These are phyloP conservation scores for Vanessa cardui DNA, from an alignment of 2,888 invertebrate genomes.

Conservation along the genomic window DNA sequence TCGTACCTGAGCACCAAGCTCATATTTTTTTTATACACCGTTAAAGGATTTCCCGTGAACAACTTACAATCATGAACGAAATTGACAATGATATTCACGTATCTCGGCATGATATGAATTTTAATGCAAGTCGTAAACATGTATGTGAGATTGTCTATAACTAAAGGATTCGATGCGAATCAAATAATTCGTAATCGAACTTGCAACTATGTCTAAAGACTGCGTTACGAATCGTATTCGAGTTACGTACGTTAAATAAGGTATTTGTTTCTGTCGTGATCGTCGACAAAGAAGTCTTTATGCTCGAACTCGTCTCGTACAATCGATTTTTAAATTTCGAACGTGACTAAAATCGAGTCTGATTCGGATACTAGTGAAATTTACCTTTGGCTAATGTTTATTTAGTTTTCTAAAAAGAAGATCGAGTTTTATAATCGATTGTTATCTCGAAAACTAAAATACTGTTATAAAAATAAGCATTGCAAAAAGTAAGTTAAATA, in stretches of 20 bases:
- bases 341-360: constrained; percentile 52
- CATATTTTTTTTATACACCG: background rate
- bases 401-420: constrained; percentile 2
- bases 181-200: constrained; percentile 12
- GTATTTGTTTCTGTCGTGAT: constrained; percentile 18
- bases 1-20: background rate
- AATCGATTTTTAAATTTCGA: constrained; percentile 44
- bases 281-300: constrained; percentile 43
- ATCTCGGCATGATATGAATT: constrained; percentile 20
- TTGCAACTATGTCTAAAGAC: constrained; percentile 5
- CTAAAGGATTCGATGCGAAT: constrained; percentile 22
- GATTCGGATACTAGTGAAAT: constrained; percentile 42
- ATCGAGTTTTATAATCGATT: background rate
- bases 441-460: too few relatives aligned
- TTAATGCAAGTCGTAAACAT: constrained; percentile 11
- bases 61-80: constrained; percentile 2
- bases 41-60: constrained; percentile 21
- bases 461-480: too few relatives aligned
- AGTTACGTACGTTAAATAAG: constrained; percentile 22
- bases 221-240: constrained; percentile 15
- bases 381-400: constrained; percentile 23
- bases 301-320: constrained; percentile 49
- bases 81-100: constrained; percentile 15
- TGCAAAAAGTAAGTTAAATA: too few relatives aligned
- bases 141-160: constrained; percentile 7